phyloP scores from a whole-genome alignment of 2,113 vertebrate genomes.

The Cryptomyrus ogoouensis region DNA sequence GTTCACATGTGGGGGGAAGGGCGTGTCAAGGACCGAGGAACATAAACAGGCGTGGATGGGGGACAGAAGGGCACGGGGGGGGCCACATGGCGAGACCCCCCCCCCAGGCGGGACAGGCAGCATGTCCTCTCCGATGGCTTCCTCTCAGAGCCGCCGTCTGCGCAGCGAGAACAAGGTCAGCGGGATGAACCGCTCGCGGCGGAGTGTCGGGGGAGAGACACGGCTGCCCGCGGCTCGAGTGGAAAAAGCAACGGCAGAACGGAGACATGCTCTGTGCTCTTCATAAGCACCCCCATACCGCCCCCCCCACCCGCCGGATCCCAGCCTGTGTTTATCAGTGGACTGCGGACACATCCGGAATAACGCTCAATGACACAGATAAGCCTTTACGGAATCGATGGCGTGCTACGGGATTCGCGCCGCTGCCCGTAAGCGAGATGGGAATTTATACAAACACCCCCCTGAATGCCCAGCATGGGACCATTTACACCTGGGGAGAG shows the following conservation, averaged over 20 bases:
- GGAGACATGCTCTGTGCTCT: background rate
- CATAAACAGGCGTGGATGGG: background rate
- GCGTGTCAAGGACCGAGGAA: background rate
- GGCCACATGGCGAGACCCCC: background rate
- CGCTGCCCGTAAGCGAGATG: too few relatives aligned
- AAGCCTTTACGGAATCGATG: too few relatives aligned
- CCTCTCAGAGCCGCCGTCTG: conserved; percentile 11
- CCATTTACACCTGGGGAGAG: background rate
- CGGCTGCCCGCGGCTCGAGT: too few relatives aligned
- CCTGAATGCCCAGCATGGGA: background rate
- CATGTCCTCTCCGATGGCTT: background rate
- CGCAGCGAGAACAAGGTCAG: background rate
- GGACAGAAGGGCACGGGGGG: background rate
- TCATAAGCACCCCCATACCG: too few relatives aligned
- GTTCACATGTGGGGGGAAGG: background rate
- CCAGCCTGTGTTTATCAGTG: too few relatives aligned
- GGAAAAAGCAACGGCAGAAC: background rate
- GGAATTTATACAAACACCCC: background rate
- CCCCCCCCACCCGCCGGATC: too few relatives aligned
- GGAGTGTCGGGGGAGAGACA: background rate
- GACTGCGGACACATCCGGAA: too few relatives aligned
- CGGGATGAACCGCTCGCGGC: background rate
- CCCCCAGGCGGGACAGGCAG: background rate
- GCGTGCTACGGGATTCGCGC: too few relatives aligned
- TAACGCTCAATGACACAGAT: too few relatives aligned